Evolutionary conservation across 1,140 invertebrate genomes (phyloP), one percentile per base, ranked within the genome.

Genomic region (Microvelia longipes): DNA sequence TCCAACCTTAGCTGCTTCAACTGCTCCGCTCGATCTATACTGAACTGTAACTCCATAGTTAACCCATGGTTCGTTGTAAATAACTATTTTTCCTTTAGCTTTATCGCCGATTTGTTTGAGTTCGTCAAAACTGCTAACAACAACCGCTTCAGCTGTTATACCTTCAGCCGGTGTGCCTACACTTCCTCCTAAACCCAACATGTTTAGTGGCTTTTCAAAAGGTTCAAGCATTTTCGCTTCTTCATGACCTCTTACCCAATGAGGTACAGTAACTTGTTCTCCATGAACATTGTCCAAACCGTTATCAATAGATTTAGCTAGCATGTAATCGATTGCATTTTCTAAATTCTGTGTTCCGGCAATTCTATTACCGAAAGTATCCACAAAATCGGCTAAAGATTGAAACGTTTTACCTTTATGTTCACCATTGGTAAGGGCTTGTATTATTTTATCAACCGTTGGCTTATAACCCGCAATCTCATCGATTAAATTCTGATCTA

Each of bases 71-170:
- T 89, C 81, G 78, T 89, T 89, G 76, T 83, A 91, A 0, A 92
- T 82, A 1, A 92, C 87, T 66, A 92, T 92, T 81, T 91, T 91
- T 30, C 88, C 89, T 69, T 76, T 74, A 26, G 77, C 81, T 81
- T 83, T 70, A 69, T 79, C 71, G 24, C 81, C 74, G 73, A 80
- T 80, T 61, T 75, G 70, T 69, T 83, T 76, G 11, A 92, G 78
- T 75, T 89, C 86, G 15, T 85, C 83, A 78, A 90, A 91, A 73
- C 78, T 83, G 24, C 79, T 79, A 0, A 91, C 85, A 0, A 90
- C 87, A 24, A 91, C 77, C 14, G 84, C 87, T 75, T 87, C 82
- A 27, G 87, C 88, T 28, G 82, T 85, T 28, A 91, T 86, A 15
- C 89, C 89, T 72, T 85, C 81, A 25, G 78, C 73, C n/a, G 85